phyloP scores from a whole-genome alignment of 2,113 vertebrate species.

The Formicarius rufipectus region DNA sequence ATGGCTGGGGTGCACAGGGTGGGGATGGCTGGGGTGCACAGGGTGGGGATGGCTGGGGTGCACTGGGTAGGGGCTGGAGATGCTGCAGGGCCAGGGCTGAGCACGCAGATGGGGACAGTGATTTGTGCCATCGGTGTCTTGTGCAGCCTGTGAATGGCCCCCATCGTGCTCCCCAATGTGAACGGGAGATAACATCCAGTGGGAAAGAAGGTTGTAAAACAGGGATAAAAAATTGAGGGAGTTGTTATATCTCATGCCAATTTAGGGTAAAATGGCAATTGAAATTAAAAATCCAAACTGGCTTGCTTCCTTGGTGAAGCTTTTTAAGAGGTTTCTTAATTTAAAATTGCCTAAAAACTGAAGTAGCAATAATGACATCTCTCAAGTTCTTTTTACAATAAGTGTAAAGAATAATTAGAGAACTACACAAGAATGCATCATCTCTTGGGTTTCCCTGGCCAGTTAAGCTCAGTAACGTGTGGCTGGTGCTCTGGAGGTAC shows the following conservation, averaged over 20 bases:
- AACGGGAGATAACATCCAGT: background rate
- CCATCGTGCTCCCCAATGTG: background rate
- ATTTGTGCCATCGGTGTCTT: background rate
- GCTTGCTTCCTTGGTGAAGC: background rate
- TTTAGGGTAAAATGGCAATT: background rate
- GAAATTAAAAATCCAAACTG: background rate
- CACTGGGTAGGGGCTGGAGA: background rate
- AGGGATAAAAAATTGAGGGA: accelerated
- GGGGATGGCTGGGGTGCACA: background rate
- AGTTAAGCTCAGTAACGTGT: background rate
- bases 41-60: background rate
- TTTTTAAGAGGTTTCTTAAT: background rate
- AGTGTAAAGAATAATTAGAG: background rate
- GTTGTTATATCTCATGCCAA: background rate
- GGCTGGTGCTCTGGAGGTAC: background rate
- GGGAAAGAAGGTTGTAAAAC: background rate
- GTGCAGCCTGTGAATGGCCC: background rate
- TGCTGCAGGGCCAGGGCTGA: background rate
- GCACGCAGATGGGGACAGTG: accelerated
- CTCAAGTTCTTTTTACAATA: background rate
- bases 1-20: background rate
- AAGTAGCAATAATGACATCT: background rate
- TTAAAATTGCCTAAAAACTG: background rate
- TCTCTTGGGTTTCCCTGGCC: background rate
- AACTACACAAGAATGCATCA: background rate